These are phyloP conservation scores for Notothenia coriiceps DNA, from an alignment of 2,113 vertebrate genomes.

Conservation along the genomic window DNA sequence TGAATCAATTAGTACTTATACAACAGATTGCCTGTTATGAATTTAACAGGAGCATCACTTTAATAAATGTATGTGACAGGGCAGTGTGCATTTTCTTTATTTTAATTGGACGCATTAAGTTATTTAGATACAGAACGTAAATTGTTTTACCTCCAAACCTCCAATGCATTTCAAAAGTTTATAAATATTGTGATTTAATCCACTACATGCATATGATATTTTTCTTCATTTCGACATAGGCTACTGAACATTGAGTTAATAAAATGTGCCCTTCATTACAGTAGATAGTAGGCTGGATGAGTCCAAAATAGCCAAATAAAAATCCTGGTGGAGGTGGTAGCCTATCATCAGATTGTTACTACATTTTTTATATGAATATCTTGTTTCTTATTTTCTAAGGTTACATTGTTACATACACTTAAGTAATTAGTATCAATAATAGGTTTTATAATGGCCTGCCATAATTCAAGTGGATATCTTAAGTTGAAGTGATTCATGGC, in stretches of 20 bases:
- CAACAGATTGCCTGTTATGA: neutral
- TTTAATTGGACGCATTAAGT: neutral
- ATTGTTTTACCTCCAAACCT: neutral
- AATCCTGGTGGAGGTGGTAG: neutral
- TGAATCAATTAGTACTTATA: slow-evolving; percentile 1
- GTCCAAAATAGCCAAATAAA: neutral
- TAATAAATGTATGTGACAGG: neutral
- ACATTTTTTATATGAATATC: too few relatives aligned
- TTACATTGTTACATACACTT: too few relatives aligned
- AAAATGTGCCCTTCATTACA: neutral
- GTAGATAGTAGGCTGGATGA: too few relatives aligned
- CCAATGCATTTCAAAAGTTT: neutral
- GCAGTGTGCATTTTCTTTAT: neutral
- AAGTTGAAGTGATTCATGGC: too few relatives aligned
- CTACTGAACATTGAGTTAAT: neutral
- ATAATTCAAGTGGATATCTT: too few relatives aligned
- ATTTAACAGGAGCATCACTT: neutral
- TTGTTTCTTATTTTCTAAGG: too few relatives aligned
- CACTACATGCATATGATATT: neutral
- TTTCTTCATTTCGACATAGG: neutral
- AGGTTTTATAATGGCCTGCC: too few relatives aligned
- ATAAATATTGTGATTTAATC: neutral
- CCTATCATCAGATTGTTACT: too few relatives aligned
- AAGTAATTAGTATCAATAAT: too few relatives aligned
- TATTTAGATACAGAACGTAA: neutral